These are phyloP conservation scores for Colaptes auratus DNA, from an alignment of 2,113 vertebrate species.

Conservation along the genomic window DNA sequence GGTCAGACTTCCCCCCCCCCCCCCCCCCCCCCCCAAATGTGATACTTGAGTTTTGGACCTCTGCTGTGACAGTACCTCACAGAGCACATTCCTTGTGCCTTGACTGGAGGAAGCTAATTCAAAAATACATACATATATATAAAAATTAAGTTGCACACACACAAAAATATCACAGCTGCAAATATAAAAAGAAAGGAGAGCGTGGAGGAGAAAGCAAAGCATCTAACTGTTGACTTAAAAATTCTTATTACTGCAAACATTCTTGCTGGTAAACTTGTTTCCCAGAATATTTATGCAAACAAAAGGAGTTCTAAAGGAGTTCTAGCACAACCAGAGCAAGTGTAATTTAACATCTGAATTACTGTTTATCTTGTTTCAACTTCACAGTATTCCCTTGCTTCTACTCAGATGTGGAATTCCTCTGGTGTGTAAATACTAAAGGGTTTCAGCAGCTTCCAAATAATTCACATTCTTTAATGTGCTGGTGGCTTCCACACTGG, in stretches of 20 bases:
- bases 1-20: neutral
- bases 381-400: constrained; percentile 58
- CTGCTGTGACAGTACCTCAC: neutral
- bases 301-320: constrained; percentile 51
- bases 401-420: constrained; percentile 19
- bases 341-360: constrained; percentile 59
- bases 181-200: constrained; percentile 19
- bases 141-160: fast-evolving
- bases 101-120: neutral
- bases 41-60: neutral
- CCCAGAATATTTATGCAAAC: constrained; percentile 60
- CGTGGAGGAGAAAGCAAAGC: constrained; percentile 40
- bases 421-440: neutral
- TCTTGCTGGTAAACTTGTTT: constrained; percentile 50
- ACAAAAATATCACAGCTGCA: constrained; percentile 3
- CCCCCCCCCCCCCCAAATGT: neutral
- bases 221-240: constrained; percentile 22
- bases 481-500: neutral
- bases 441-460: constrained; percentile 28
- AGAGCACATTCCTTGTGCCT: neutral
- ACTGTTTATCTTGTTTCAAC: constrained; percentile 53
- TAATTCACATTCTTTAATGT: constrained; percentile 9
- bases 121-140: neutral
- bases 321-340: constrained; percentile 48
- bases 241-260: constrained; percentile 33